Base-by-base conservation (phyloP, 2,797 vertebrate genomes). In the Leuciscus waleckii region DNA sequence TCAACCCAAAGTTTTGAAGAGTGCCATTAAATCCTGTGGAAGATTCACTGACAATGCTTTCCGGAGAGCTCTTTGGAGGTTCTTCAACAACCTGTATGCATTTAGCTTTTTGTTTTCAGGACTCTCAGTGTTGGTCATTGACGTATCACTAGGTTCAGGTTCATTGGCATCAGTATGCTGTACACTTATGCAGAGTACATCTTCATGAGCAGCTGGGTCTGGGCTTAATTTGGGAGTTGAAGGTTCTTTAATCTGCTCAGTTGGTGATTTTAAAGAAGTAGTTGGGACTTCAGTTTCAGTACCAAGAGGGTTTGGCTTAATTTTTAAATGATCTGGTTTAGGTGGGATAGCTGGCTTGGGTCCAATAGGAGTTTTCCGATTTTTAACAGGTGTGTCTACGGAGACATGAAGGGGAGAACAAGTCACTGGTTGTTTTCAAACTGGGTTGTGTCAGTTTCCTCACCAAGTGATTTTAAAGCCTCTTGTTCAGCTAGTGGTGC, bases 271-370 rank as follows among this genome's bases (percentile, higher is more conserved):
- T 51, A 86, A 88, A 87, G 23, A 84, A 63, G 63, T 67, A 58
- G 73, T 61, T 14, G 68, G 83, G 21, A 19, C 80, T 88, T 94
- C 93, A 65, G 93, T 92, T 89, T 93, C 93, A 35, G 92, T 90
- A 67, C 83, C 56, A n/a, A 94, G 92, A 85, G 80, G 65, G 39
- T 37, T 83, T 54, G 67, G 2, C 29, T 90, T 92, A 0, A 70
- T 26, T 77, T 90, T 93, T 81, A 94, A 84, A 86, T 93, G 91
- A 75, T 96, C 94, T 46, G 93, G 93, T 92, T 97, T 97, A 26
- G 92, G 93, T 76, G 92, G 93, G 84, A 95, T 92, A 56, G 89
- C 90, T 86, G 95, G 94, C 86, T 95, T 97, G 70, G 91, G 92
- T 86, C 92, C 82, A 87, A 73, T 61, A 78, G 87, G 90, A 35